These are phyloP conservation scores for Suillia variegata DNA, from an alignment of 2,888 invertebrate genomes.

Conservation along the genomic window DNA sequence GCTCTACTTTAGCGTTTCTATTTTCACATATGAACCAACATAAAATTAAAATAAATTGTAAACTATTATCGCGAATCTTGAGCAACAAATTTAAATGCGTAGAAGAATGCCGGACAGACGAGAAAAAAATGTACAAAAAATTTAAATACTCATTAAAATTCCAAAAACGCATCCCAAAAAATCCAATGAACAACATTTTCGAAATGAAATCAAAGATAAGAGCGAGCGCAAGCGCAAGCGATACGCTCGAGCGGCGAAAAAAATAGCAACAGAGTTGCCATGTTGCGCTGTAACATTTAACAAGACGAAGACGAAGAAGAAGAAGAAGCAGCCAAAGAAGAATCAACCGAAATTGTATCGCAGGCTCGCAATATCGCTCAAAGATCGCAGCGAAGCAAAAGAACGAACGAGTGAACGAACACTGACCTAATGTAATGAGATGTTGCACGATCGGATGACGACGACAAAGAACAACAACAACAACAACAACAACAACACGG, in stretches of 20 bases:
- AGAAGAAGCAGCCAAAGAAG: background rate
- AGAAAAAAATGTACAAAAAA: conserved; percentile 1
- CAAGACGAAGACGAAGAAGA: background rate
- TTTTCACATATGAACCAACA: no score
- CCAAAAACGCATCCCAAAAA: background rate
- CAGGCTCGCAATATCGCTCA: background rate
- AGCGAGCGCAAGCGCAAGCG: no score
- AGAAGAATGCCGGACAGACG: background rate
- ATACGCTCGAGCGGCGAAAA: no score
- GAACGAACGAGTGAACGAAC: conserved; percentile 7
- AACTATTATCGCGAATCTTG: no score
- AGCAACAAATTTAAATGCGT: background rate
- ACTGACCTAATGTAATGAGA: conserved; percentile 19
- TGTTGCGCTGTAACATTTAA: background rate
- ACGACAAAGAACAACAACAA: conserved; percentile 5
- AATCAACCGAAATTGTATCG: background rate
- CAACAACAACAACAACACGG: conserved; percentile 21
- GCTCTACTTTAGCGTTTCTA: no score
- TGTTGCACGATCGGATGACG: background rate
- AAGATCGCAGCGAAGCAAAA: no score
- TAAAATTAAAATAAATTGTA: no score
- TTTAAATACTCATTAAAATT: conserved; percentile 6
- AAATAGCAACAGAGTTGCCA: background rate
- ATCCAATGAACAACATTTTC: background rate
- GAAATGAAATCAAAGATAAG: conserved; percentile 1